These are phyloP conservation scores for Agrotis segetum DNA, from an alignment of 2,888 invertebrate species.

Conservation along the genomic window DNA sequence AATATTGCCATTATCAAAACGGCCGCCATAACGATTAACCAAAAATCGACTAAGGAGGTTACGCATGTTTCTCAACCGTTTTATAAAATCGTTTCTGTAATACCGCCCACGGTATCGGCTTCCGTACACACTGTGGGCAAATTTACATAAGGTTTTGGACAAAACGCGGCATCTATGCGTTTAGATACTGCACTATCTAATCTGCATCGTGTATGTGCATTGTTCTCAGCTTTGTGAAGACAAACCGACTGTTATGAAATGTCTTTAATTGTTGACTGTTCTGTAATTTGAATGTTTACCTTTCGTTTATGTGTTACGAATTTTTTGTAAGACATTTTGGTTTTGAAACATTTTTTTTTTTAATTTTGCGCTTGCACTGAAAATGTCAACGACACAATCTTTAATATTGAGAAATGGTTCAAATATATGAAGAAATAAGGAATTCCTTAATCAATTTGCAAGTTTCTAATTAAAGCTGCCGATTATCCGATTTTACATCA, in stretches of 20 bases:
- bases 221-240: slow-evolving; percentile 50
- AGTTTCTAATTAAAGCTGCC: neutral
- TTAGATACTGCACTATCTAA: slow-evolving; percentile 61
- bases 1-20: slow-evolving; percentile 29
- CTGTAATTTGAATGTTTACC: slow-evolving; percentile 44
- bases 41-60: slow-evolving; percentile 48
- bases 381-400: neutral
- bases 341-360: slow-evolving; percentile 5
- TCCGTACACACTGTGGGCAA: slow-evolving; percentile 57
- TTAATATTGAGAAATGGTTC: neutral
- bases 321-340: slow-evolving; percentile 1
- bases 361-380: neutral
- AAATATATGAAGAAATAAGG: neutral
- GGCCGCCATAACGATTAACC: slow-evolving; percentile 32
- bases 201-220: slow-evolving; percentile 59
- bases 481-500: too few species aligned
- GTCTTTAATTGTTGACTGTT: slow-evolving; percentile 44
- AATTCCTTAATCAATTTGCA: neutral
- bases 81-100: slow-evolving; percentile 34
- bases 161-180: slow-evolving; percentile 56
- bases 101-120: slow-evolving; percentile 58
- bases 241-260: slow-evolving; percentile 56
- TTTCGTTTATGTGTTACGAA: slow-evolving; percentile 28
- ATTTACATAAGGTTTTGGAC: slow-evolving; percentile 61
- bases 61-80: slow-evolving; percentile 47